phyloP scores from a whole-genome alignment of 1,140 invertebrate species.

The Calephelis nemesis region DNA sequence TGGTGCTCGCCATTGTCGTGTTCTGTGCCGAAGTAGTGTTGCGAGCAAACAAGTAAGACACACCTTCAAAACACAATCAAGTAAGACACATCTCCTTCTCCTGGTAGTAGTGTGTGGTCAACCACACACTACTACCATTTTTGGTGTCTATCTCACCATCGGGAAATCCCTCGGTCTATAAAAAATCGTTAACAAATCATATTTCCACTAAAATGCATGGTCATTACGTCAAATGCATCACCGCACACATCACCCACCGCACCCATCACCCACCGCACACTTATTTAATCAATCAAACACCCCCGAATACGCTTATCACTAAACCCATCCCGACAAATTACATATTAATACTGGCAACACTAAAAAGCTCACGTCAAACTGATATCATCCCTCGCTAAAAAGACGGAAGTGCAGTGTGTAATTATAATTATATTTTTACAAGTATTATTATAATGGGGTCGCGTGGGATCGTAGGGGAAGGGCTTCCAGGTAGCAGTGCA shows the following conservation, averaged over 20 bases:
- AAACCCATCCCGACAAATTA: constrained; percentile 69
- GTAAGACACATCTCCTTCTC: too few relatives aligned
- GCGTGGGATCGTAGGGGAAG: constrained; percentile 55
- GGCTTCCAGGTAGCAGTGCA: constrained; percentile 46
- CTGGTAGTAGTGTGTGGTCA: too few relatives aligned
- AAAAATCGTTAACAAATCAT: constrained; percentile 24
- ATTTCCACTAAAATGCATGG: constrained; percentile 33
- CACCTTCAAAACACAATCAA: too few relatives aligned
- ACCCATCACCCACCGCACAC: constrained; percentile 63
- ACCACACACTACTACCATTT: too few relatives aligned
- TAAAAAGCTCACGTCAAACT: constrained; percentile 66
- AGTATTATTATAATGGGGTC: constrained; percentile 62
- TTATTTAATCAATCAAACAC: constrained; percentile 74
- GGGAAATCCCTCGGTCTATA: neutral
- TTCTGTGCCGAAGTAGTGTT: too few relatives aligned
- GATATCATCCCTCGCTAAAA: constrained; percentile 44
- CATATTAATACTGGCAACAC: constrained; percentile 68
- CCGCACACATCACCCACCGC: constrained; percentile 52
- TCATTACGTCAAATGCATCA: constrained; percentile 51
- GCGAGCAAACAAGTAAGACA: too few relatives aligned
- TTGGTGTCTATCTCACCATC: too few relatives aligned
- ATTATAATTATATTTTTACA: constrained; percentile 74
- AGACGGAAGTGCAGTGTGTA: constrained; percentile 60
- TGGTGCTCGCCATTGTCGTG: too few relatives aligned
- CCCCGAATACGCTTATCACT: constrained; percentile 58